Percentiles rank a stretch among this genome's conserved stretches.
phyloP scores from a whole-genome alignment of 2,113 vertebrate species.

The Struthidea cinerea region DNA sequence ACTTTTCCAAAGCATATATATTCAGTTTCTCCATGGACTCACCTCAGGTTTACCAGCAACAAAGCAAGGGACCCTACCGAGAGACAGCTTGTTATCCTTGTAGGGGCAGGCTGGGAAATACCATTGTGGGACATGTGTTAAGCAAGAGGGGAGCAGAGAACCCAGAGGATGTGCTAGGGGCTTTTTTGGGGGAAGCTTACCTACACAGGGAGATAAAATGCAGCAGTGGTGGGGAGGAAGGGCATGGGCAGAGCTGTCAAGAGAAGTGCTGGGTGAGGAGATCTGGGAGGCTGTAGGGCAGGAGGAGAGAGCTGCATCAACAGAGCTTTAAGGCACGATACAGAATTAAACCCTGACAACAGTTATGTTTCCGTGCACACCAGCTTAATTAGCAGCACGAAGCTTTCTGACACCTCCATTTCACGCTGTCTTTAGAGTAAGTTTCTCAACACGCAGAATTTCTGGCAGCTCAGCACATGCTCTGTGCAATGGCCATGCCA shows the following conservation, averaged over 20 bases:
- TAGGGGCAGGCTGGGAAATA: background rate
- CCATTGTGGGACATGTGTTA: background rate
- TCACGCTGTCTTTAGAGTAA: conserved; percentile 28
- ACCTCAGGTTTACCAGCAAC: rapidly evolving
- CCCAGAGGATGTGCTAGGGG: background rate
- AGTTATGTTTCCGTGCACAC: background rate
- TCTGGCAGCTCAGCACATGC: conserved; percentile 10
- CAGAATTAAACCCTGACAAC: conserved; percentile 34
- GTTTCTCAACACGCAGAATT: background rate
- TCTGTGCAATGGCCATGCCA: background rate
- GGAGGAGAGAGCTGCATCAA: background rate
- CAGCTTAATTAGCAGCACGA: conserved; percentile 33
- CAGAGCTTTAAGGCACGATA: background rate
- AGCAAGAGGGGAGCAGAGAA: background rate
- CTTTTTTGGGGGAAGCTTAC: background rate
- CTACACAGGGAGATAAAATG: background rate
- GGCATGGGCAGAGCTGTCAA: background rate
- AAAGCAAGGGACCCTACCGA: background rate
- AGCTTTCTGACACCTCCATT: conserved; percentile 57
- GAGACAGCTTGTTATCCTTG: background rate
- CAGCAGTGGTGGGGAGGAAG: background rate
- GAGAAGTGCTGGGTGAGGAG: background rate
- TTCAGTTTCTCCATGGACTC: background rate
- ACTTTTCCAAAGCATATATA: background rate
- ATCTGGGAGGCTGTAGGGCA: background rate